Base-by-base conservation (phyloP, 1,140 invertebrate genomes). In the Sogatella furcifera region DNA sequence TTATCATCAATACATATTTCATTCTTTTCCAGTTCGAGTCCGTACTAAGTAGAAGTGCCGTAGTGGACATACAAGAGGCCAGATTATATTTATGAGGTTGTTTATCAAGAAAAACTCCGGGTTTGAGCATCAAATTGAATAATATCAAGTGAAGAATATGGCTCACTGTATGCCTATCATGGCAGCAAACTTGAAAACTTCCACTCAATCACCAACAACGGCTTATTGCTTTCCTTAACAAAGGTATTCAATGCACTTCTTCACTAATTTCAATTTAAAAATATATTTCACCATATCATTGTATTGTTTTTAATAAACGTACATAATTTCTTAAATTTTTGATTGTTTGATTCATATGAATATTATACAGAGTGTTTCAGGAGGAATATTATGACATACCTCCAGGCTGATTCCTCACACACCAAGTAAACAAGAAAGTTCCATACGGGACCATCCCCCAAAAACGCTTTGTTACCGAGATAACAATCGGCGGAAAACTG, bases 131-230 rank as follows among this genome's bases (percentile, higher is more conserved):
- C 44, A 80, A 76, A 64, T 85, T 81, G 81, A 76, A 73, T 65
- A 75, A 76, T 28, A 61, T 78, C 31, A 72, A 77, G 17, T n/a
- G 72, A 78, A 66, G 75, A 79, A 60, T 76, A 77, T 64, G 74
- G 78, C 57, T 77, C 81, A 17, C 79, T 88, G 68, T 81, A 80
- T 70, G 88, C 85, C 13, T 92, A 84, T 68, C 86, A 90, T 74
- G 88, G 88, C 22, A 90, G 85, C 71, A 76, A 83, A 62, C 72
- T 89, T 57, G 86, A 89, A 72, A 89, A 90, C 73, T 89, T 90
- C 71, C 84, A 89, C 75, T 87, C 87, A 0, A 90, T 92, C 62
- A 70, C 90, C 41, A 81, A 89, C 71, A 83, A 86, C 74, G 88
- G 89, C 28, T 73, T 90, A 57, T 84, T 88, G 65, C 82, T 84